Conservation (phyloP, 2,797 vertebrate genomes). For the Pseudochromis fuscus region DNA sequence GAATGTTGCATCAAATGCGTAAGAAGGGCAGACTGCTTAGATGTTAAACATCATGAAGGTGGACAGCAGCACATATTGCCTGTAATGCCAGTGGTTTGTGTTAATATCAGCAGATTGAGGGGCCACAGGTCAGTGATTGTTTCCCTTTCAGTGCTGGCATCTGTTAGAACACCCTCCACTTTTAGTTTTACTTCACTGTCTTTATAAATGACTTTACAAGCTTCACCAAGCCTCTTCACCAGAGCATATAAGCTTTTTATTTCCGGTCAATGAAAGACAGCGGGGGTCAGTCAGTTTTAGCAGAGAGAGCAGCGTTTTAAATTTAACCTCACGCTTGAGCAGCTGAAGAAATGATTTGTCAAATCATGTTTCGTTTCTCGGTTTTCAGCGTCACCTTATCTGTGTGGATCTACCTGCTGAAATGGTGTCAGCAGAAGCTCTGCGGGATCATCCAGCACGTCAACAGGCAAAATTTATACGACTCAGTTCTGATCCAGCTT, state of each 20-base stretch:
- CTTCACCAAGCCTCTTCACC: constrained; percentile 61
- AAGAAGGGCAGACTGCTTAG: constrained; percentile 5
- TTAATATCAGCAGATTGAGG: constrained; percentile 51
- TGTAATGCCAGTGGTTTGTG: constrained; percentile 22
- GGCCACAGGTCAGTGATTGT: constrained; percentile 52
- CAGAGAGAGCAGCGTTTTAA: constrained; percentile 44
- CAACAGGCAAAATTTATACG: constrained; percentile 82
- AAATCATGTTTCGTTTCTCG: constrained; percentile 42
- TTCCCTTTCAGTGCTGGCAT: constrained; percentile 46
- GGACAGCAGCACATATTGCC: not conserved
- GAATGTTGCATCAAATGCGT: constrained; percentile 24
- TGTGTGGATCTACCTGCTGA: constrained; percentile 93
- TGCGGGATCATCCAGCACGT: constrained; percentile 93
- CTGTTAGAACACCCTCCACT: constrained; percentile 50
- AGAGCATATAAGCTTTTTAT: constrained; percentile 70
- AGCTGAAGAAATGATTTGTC: constrained; percentile 51
- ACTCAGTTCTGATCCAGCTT: constrained; percentile 89
- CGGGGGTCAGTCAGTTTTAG: constrained; percentile 62
- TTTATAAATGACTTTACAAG: constrained; percentile 62
- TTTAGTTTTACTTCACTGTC: constrained; percentile 64
- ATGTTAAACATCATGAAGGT: constrained; percentile 12
- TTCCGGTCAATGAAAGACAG: constrained; percentile 56
- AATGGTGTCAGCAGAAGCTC: constrained; percentile 82
- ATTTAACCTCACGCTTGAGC: constrained; percentile 41
- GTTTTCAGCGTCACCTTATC: constrained; percentile 89